phyloP scores from a whole-genome alignment of 2,888 invertebrate genomes.

The Brassicogethes aeneus region DNA sequence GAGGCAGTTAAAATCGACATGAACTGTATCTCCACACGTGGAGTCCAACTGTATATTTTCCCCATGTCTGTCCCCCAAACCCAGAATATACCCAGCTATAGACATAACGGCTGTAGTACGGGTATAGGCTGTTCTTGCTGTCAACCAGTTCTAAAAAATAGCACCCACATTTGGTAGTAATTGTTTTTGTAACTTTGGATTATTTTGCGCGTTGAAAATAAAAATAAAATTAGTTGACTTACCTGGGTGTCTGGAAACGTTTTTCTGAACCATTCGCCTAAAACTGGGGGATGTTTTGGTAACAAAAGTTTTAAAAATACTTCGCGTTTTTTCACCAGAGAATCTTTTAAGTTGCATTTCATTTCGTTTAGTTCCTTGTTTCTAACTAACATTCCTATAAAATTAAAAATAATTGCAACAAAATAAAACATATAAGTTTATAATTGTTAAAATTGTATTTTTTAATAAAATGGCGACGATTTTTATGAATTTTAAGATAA shows the following conservation, averaged over 20 bases:
- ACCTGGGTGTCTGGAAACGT: constrained; percentile 75
- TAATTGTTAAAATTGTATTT: too few species aligned
- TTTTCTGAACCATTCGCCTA: constrained; percentile 86
- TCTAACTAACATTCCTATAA: constrained; percentile 27
- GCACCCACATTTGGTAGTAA: too few species aligned
- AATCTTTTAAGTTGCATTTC: constrained; percentile 52
- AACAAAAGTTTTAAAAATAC: constrained; percentile 57
- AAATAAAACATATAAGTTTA: too few species aligned
- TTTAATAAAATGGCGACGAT: too few species aligned
- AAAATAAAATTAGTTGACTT: constrained; percentile 9
- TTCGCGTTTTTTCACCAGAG: constrained; percentile 57
- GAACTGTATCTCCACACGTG: constrained; percentile 86
- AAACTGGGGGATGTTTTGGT: constrained; percentile 70
- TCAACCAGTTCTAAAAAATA: constrained; percentile 57
- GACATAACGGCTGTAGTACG: constrained; percentile 96
- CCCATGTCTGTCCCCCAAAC: constrained; percentile 90
- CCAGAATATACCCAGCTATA: constrained; percentile 87
- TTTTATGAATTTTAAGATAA: too few species aligned
- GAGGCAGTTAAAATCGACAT: constrained; percentile 96
- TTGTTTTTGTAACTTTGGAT: too few species aligned
- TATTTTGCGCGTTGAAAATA: too few species aligned
- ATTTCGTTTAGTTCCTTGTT: constrained; percentile 53
- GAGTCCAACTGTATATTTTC: constrained; percentile 93
- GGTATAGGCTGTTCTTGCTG: constrained; percentile 82
- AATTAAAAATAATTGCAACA: neutral